Evolutionary conservation across 2,888 invertebrate species (phyloP).

Genomic region (Odontocerum albicorne): DNA sequence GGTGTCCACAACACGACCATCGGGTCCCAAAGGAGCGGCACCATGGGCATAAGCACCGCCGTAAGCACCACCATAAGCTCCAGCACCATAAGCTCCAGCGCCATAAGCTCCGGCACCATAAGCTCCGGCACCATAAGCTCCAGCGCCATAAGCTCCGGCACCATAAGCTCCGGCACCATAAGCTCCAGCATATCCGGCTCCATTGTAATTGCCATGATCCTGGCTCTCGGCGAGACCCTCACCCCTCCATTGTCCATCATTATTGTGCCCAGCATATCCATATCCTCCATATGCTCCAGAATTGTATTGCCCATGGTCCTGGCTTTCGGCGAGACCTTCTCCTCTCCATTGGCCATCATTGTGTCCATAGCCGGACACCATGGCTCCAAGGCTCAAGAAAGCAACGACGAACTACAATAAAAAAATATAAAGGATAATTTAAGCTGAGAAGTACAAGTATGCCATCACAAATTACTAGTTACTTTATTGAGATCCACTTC

Average conservation of each 20-base stretch:
- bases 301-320: constrained; percentile 23
- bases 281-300: neutral
- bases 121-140: neutral
- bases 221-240: constrained; percentile 20
- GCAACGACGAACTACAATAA: constrained; percentile 5
- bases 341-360: constrained; percentile 28
- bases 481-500: too few relatives aligned
- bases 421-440: too few relatives aligned
- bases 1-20: constrained; percentile 60
- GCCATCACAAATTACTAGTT: too few relatives aligned
- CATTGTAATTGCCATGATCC: neutral
- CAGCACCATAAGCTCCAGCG: neutral
- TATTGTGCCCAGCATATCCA: neutral
- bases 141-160: neutral
- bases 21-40: constrained; percentile 46
- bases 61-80: neutral
- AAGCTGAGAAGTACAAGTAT: too few relatives aligned
- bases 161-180: neutral
- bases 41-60: constrained; percentile 39
- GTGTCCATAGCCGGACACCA: constrained; percentile 17
- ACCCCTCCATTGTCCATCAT: constrained; percentile 17
- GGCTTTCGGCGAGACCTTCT: constrained; percentile 30
- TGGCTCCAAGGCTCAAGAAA: constrained; percentile 8
- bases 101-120: neutral
- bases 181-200: neutral